Evolutionary conservation across 1,140 invertebrate genomes (phyloP), one percentile per base, ranked within the genome.

Genomic region (Mactra quadrangularis): DNA sequence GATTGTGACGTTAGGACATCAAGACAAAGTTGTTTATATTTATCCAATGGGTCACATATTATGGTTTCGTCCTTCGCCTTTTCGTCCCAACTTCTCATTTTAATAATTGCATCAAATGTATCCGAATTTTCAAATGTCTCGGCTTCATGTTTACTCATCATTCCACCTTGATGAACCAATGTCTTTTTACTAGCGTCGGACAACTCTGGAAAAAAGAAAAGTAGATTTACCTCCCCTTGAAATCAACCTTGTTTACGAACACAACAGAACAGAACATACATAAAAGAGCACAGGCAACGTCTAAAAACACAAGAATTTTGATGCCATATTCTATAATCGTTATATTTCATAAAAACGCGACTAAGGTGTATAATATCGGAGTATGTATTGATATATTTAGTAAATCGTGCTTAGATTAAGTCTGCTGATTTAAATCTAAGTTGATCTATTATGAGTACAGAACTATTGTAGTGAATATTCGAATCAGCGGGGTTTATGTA

Each of bases 161-260:
- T 53, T 19, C 87, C 88, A 17, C 88, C 88, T 76, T 89, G 88
- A 41, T 88, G 88, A n/a, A 70, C 74, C 45, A 89, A 52, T 22
- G 88, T 89, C 55, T 75, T 53, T 64, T 85, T 87, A 68, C 88
- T 89, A 11, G 88, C 87, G 13, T 76, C 50, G 41, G 86, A 84
- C 41, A 89, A 52, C 2, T 79, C 86, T 89, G 47, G 22, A 84
- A 47, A 35, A 59, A 50, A 50, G 29, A 27, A 31, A 25, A 59
- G 15, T n/a, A 29, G 25, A 25, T 2, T 57, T 57, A n/a, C n/a
- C 27, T 57, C 53, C 53, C 53, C 7, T 57, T 57, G 11, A 13
- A 9, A 15, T 13, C 15, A 25, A 11, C 17, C 11, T 15, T 11
- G 15, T 17, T 11, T 27, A 66, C 62, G 31, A 9, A 35, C 11